These are phyloP conservation scores for Otis tarda DNA, from an alignment of 2,113 vertebrate genomes.

Conservation along the genomic window DNA sequence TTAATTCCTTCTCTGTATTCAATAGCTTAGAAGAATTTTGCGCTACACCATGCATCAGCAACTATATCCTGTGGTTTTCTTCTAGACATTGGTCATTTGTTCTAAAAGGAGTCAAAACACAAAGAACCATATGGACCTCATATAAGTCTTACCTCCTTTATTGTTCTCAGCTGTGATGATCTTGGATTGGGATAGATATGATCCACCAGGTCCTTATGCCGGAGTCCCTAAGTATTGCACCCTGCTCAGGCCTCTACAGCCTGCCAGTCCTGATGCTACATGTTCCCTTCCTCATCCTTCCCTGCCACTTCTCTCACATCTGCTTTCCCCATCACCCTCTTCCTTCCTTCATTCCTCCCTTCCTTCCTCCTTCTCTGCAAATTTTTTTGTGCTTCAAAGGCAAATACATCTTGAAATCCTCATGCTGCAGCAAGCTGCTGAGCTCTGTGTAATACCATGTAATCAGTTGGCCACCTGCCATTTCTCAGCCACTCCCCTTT, in stretches of 20 bases:
- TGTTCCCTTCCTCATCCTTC: not conserved
- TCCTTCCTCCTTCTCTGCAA: not conserved
- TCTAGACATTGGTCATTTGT: not conserved
- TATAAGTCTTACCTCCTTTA: not conserved
- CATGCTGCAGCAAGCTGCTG: not conserved
- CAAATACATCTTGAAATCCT: not conserved
- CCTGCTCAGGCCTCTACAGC: not conserved
- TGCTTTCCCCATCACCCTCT: not conserved
- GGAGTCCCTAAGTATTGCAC: not conserved
- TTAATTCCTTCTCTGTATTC: not conserved
- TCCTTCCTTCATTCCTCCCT: not conserved
- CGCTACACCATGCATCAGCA: not conserved
- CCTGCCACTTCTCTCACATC: not conserved
- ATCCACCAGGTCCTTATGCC: not conserved
- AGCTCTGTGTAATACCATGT: not conserved
- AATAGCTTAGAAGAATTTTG: not conserved
- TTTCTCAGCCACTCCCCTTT: not conserved
- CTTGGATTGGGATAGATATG: not conserved
- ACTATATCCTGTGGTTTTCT: not conserved
- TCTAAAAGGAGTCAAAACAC: not conserved
- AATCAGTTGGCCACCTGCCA: not conserved
- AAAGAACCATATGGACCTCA: not conserved
- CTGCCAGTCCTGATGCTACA: not conserved
- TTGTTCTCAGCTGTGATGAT: not conserved
- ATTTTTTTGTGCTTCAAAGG: not conserved